These are phyloP conservation scores for Malurus alboscapulatus DNA, from an alignment of 2,113 vertebrate species.

Conservation along the genomic window DNA sequence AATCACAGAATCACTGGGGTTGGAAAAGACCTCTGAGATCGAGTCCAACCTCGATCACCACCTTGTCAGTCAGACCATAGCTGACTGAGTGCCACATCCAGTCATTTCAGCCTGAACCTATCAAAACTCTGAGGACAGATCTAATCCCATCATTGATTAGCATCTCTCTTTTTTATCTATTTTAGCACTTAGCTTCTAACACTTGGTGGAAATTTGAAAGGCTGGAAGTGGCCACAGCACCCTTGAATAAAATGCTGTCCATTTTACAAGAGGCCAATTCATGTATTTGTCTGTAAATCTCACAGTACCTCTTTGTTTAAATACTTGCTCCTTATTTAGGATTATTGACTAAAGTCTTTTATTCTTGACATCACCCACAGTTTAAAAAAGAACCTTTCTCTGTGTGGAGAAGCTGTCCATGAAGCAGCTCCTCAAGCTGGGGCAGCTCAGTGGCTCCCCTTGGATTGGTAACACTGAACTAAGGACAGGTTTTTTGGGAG, in stretches of 20 bases:
- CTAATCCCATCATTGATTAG: neutral
- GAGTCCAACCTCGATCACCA: neutral
- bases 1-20: neutral
- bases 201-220: neutral
- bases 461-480: rapidly evolving
- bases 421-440: neutral
- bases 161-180: neutral
- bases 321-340: neutral
- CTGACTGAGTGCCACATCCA: neutral
- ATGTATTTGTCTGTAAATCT: neutral
- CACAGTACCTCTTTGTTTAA: neutral
- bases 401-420: neutral
- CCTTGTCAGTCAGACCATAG: neutral
- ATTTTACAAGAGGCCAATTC: neutral
- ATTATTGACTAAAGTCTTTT: neutral
- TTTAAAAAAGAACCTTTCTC: neutral
- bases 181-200: neutral
- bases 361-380: neutral
- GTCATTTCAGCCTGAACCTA: neutral
- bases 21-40: neutral
- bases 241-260: neutral
- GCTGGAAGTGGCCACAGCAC: neutral
- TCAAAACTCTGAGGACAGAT: neutral
- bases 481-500: too few species aligned
- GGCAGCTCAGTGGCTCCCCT: neutral